A percentile compares a stretch with the other conserved stretches of the same genome.
Evolutionary conservation across 2,797 vertebrate species (phyloP).

Genomic region (Cryptoblepharus egeriae): DNA sequence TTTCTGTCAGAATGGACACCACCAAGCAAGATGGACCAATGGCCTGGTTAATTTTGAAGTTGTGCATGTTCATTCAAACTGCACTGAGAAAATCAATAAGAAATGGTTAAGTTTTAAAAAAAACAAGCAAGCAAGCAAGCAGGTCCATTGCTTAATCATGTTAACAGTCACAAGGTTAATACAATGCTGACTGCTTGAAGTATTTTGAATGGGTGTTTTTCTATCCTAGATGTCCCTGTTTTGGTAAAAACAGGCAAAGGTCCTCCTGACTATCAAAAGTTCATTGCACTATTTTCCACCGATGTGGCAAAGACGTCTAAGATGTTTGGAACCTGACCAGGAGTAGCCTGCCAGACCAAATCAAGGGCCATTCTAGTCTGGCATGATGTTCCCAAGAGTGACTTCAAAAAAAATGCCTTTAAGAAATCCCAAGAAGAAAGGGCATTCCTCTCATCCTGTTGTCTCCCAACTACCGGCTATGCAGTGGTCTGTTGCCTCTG

Average conservation of each 20-base stretch:
- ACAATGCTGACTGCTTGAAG: slow-evolving; percentile 26
- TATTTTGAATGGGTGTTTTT: background rate
- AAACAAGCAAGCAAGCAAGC: slow-evolving; percentile 27
- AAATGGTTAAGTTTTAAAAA: background rate
- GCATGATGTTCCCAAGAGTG: background rate
- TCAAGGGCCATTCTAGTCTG: background rate
- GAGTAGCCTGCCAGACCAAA: background rate
- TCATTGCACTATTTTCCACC: background rate
- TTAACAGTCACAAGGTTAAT: slow-evolving; percentile 46
- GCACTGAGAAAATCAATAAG: rapidly evolving
- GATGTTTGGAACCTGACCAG: background rate
- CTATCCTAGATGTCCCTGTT: slow-evolving; percentile 43
- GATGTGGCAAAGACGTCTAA: background rate
- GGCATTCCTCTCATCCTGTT: background rate
- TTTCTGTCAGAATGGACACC: no score
- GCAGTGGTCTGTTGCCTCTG: no score
- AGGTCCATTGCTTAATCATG: slow-evolving; percentile 27
- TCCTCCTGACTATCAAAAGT: background rate
- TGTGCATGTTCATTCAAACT: no score
- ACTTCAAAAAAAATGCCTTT: background rate
- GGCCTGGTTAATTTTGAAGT: no score
- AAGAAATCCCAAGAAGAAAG: background rate
- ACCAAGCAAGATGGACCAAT: no score
- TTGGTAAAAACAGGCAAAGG: slow-evolving; percentile 34
- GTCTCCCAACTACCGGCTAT: background rate